phyloP scores from a whole-genome alignment of 2,113 vertebrate species.

The Boulengeromyrus knoepffleri region DNA sequence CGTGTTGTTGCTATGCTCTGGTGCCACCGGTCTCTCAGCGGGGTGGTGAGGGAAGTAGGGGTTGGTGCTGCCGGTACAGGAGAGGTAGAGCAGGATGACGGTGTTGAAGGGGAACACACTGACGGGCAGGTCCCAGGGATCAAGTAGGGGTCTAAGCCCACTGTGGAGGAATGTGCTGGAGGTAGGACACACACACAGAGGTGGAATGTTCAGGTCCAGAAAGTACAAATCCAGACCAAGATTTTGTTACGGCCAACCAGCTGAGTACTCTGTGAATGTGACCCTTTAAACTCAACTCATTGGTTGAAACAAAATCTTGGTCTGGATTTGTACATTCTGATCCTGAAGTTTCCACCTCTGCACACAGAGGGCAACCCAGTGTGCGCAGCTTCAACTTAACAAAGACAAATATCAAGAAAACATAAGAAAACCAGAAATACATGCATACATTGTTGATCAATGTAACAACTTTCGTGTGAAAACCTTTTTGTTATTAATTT shows the following conservation, averaged over 20 bases:
- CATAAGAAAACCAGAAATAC: not conserved
- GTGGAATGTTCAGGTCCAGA: not conserved
- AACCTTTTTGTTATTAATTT: not conserved
- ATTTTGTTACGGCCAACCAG: not conserved
- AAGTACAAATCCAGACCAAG: not conserved
- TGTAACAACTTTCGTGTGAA: not conserved
- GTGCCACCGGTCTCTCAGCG: slow-evolving; percentile 23
- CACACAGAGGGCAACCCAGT: not conserved
- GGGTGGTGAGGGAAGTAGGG: slow-evolving; percentile 52
- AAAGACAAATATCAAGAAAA: not conserved
- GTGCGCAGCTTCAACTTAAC: not conserved
- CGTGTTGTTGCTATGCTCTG: slow-evolving; percentile 42
- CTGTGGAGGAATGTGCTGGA: slow-evolving; percentile 56
- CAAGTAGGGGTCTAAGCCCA: slow-evolving; percentile 47
- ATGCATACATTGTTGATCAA: not conserved
- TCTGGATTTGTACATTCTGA: not conserved
- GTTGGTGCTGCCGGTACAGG: slow-evolving; percentile 50
- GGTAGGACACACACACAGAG: not conserved
- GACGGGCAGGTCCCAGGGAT: slow-evolving; percentile 55
- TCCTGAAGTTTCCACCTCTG: not conserved
- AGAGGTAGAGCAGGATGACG: slow-evolving; percentile 54
- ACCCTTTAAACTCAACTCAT: not conserved
- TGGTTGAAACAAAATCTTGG: not conserved
- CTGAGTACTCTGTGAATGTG: not conserved
- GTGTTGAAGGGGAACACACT: slow-evolving; percentile 63